phyloP scores from a whole-genome alignment of 1,140 invertebrate species.

The Eurosta solidaginis region DNA sequence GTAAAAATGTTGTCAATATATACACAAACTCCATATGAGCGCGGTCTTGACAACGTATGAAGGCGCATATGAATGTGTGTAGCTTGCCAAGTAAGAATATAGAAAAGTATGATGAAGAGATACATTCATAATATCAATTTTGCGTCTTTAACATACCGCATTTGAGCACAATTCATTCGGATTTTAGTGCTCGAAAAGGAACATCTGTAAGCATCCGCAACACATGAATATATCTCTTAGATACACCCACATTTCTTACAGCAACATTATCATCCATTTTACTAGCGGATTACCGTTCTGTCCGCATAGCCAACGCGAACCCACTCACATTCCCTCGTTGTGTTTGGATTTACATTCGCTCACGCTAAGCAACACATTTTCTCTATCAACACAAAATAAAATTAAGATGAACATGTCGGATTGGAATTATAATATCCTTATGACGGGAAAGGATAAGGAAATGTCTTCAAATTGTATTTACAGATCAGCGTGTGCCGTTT shows the following conservation, averaged over 20 bases:
- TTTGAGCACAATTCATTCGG: neutral
- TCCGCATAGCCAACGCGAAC: neutral
- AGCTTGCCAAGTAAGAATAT: neutral
- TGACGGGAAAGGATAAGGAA: constrained; percentile 36
- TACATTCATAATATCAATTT: neutral
- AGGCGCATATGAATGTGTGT: neutral
- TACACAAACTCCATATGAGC: neutral
- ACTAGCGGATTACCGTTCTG: neutral
- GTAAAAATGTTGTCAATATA: neutral
- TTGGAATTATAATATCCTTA: constrained; percentile 37
- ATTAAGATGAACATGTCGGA: constrained; percentile 35
- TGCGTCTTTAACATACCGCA: neutral
- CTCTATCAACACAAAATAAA: constrained; percentile 31
- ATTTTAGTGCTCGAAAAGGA: neutral
- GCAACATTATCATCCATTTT: neutral
- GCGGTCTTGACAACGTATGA: neutral
- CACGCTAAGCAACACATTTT: neutral
- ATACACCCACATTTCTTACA: neutral
- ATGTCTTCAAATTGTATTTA: constrained; percentile 36
- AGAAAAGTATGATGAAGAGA: neutral
- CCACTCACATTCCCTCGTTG: neutral
- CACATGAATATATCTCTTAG: neutral
- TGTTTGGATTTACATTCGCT: neutral
- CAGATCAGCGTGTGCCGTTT: constrained; percentile 8
- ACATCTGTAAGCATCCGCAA: neutral